Percentiles rank a stretch among this genome's conserved stretches.
These are phyloP conservation scores for Sinocyclocheilus grahami DNA, from an alignment of 2,113 vertebrate species.

Conservation along the genomic window DNA sequence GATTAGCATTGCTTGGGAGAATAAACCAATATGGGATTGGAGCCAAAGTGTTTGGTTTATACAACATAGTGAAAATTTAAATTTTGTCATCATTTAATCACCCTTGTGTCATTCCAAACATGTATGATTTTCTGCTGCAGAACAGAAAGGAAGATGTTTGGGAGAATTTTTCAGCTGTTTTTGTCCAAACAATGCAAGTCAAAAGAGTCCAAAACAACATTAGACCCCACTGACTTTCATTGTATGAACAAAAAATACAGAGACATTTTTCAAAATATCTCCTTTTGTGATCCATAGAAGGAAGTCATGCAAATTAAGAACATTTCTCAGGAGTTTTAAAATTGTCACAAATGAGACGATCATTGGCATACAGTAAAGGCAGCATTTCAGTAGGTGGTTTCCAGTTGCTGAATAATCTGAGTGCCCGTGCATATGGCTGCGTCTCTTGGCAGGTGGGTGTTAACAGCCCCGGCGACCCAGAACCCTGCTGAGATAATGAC, in stretches of 20 bases:
- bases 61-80: neutral
- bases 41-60: neutral
- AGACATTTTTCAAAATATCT: neutral
- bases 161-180: neutral
- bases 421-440: neutral
- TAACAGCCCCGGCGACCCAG: neutral
- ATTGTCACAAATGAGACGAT: too few species aligned
- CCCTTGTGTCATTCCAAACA: neutral
- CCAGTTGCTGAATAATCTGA: neutral
- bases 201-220: neutral
- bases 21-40: constrained; percentile 9
- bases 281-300: neutral
- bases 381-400: neutral
- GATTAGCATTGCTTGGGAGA: constrained; percentile 25
- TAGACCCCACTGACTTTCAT: neutral
- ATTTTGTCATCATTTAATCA: neutral
- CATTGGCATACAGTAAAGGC: neutral
- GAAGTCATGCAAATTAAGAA: neutral
- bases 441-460: neutral
- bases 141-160: neutral
- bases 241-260: neutral
- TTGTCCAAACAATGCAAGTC: neutral
- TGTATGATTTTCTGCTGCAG: neutral
- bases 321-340: neutral
- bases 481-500: constrained; percentile 25